Base-by-base conservation (phyloP, 92 coral and sea anemone genomes). In the Porites rus region DNA sequence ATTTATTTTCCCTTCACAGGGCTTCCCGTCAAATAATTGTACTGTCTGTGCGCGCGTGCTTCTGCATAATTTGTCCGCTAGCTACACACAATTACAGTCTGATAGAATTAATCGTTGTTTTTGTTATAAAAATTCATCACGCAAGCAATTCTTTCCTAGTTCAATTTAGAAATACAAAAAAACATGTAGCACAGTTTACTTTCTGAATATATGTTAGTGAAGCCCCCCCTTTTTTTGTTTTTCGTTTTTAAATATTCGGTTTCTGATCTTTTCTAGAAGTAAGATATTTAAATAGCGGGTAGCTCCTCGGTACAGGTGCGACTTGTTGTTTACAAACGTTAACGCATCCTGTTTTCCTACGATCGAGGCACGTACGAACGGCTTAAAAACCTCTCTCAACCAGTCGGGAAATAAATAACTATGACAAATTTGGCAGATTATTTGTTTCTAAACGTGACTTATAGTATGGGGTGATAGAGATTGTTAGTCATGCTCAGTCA, bases 291-390 rank as follows among this genome's bases (percentile, higher is more conserved):
- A 76, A 76, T 60, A 76, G 46, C 46, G 46, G 46, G 31, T 76
- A 24, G 24, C 22, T 38, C 50, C 18, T 6, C 6, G 28, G 28
- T 64, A 20, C 52, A 76, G 28, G 31, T 58, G 18, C 18, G 25
- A 10, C 21, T 12, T 19, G 17, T 20, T 72, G 69, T 71, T 81
- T 71, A 58, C 67, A 24, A 16, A 19, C 22, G 28, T n/a, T 52
- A 81, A 28, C 9, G 43, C 85, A 81, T 81, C 85, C 85, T 81
- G 85, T 81, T 81, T 81, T 25, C 4, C 14, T 22, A 38, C 14
- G 1, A 24, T 54, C 69, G 14, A 6, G 65, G 68, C 77, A 81
- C 86, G 86, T 81, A 69, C 77, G 59, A 5, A 3, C 1, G 12
- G 14, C 86, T 54, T 69, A 8, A 56, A 10, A 14, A 56, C 17